A percentile compares a stretch with the other conserved stretches of the same genome.
Evolutionary conservation across 1,140 invertebrate species (phyloP).

Genomic region (Agrypnia vestita): DNA sequence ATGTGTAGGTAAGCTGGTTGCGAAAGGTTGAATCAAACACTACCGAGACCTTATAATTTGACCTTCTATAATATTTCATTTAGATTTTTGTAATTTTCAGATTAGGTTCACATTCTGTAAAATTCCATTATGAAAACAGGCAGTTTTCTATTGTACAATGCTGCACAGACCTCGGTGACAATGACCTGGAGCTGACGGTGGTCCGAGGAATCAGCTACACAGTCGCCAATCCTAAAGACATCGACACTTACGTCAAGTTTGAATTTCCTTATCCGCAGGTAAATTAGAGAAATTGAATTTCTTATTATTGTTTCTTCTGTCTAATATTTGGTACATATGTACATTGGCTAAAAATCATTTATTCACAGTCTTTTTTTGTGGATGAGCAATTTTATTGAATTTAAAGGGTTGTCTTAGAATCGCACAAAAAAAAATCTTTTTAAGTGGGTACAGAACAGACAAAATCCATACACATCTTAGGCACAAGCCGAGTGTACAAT

Average conservation of each 20-base stretch:
- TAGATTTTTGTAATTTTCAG: slow-evolving; percentile 56
- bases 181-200: slow-evolving; percentile 91
- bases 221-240: slow-evolving; percentile 88
- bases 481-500: too few relatives aligned
- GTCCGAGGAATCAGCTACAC: slow-evolving; percentile 91
- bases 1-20: too few relatives aligned
- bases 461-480: too few relatives aligned
- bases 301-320: slow-evolving; percentile 66
- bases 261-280: slow-evolving; percentile 94
- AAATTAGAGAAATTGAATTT: neutral
- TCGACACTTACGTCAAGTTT: slow-evolving; percentile 95
- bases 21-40: neutral
- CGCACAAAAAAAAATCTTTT: too few relatives aligned
- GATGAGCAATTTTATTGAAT: too few relatives aligned
- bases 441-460: too few relatives aligned
- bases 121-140: slow-evolving; percentile 94
- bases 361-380: too few relatives aligned
- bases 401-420: too few relatives aligned
- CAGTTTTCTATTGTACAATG: slow-evolving; percentile 94
- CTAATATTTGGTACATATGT: too few relatives aligned
- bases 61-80: slow-evolving; percentile 3
- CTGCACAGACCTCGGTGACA: slow-evolving; percentile 93
- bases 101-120: slow-evolving; percentile 79
- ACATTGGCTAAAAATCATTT: too few relatives aligned
- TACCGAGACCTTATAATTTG: neutral